Evolutionary conservation across 2,888 invertebrate genomes (phyloP), one percentile per base, ranked within the genome.

Genomic region (Tinea pellionella): DNA sequence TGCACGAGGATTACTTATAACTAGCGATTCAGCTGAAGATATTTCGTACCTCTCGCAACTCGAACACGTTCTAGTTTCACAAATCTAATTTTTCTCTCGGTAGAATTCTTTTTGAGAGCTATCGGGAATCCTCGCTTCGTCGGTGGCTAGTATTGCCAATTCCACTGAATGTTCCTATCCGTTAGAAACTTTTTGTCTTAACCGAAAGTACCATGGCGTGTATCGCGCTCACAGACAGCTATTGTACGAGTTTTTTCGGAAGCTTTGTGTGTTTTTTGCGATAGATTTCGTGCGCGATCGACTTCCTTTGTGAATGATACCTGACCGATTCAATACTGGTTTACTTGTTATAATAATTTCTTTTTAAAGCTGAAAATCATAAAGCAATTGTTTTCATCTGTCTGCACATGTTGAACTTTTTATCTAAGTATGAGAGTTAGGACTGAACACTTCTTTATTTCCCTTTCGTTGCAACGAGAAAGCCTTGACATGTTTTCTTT

Each of bases 11-110:
- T 57, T 57, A 57, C 57, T 57, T 57, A 32, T 57, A 57, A 57
- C 57, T 57, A 47, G 51, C 59, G 47, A 41, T 15, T 42, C 18
- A 41, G 15, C 15, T 18, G 13, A 41, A 47, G 43, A 59, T 47
- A 47, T 59, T 47, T 57, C 30, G 59, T 47, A 47, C 47, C 59
- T 57, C 59, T 24, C 29, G 29, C 61, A 57, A 65, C 63, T 63
- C 65, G 68, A 65, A 73, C 83, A 81, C 83, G 81, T 80, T 72
- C 75, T 73, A 76, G 77, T 80, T 78, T 76, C 78, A 69, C 77
- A 85, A 84, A 85, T 85, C 81, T 80, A 83, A 83, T 86, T 84
- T 80, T 76, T 77, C 74, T 58, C 72, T 64, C 63, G 69, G 65
- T 66, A 70, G 73, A 74, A 80, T 81, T 77, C 75, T 77, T 83